Evolutionary conservation across 2,888 invertebrate species (phyloP).

Genomic region (Griposia aprilina): DNA sequence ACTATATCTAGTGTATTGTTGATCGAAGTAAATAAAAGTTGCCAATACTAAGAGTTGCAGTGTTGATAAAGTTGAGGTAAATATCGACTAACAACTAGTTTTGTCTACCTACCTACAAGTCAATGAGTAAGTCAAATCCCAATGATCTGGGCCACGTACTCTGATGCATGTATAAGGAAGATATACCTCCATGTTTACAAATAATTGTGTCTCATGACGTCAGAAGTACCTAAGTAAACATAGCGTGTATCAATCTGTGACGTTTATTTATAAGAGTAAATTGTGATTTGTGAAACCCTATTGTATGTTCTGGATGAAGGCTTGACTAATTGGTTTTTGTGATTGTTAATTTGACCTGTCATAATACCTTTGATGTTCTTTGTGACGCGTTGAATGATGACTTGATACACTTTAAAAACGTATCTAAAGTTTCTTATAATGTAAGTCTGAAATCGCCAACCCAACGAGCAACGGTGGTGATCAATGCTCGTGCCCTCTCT

Average conservation of each 20-base stretch:
- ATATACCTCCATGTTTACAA: neutral
- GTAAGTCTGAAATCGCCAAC: no score
- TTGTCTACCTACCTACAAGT: neutral
- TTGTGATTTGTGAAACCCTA: conserved; percentile 12
- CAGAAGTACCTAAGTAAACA: neutral
- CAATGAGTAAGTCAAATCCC: neutral
- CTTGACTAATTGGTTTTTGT: neutral
- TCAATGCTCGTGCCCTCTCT: no score
- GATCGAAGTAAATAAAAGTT: neutral
- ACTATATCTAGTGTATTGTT: no score
- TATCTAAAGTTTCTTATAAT: neutral
- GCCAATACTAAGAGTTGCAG: neutral
- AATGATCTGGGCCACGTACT: neutral
- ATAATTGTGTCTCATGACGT: neutral
- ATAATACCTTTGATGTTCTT: neutral
- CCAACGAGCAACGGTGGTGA: no score
- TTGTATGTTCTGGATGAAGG: no score
- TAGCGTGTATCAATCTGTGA: neutral
- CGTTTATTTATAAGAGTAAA: conserved; percentile 5
- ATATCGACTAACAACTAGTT: neutral
- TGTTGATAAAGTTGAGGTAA: neutral
- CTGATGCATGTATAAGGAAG: neutral
- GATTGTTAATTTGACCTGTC: neutral
- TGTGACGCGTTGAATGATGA: neutral
- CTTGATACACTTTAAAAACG: neutral